Base-by-base conservation (phyloP, 2,797 vertebrate genomes). In the Myotis findleyi region DNA sequence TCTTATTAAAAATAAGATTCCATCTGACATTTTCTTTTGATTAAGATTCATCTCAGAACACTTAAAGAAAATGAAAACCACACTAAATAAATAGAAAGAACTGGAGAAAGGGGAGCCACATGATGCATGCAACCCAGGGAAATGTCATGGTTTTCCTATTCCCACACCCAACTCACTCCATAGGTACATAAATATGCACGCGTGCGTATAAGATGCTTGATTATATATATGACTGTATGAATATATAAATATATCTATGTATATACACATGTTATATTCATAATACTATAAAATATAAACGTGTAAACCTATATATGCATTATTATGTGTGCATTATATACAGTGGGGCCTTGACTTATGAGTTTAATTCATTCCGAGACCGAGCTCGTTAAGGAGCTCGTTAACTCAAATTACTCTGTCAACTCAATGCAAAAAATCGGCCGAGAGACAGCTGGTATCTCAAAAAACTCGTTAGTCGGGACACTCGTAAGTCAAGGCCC, bases 1-100 rank as follows among this genome's bases (percentile, higher is more conserved):
- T n/a, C 38, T 92, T 83, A 91, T 79, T 93, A 77, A 89, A 95
- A 95, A 57, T 3, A 76, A 80, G 12, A 62, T 92, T 84, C 83
- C 27, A 55, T 83, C 47, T 93, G 44, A 81, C 27, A 95, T 84
- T 93, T 93, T 95, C 25, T 87, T 90, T 93, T 89, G 30, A 84
- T 84, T 89, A 94, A 90, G 18, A 88, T 30, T 85, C 86, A 95
- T 94, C 18, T 89, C 44, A 80, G 33, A 95, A 79, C 17, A 14
- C 12, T 85, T 77, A 79, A 92, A 84, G 38, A 80, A 64, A 82
- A 92, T 89, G 69, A 88, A 75, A 85, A 62, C 27, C 33, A 82
- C 33, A 51, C 3, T 91, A 92, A 81, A 82, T 72, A 72, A 77
- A 83, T 68, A 92, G 21, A 30, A 9, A 13, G 72, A 94, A 75